Percentiles rank a stretch among this genome's conserved stretches.
These are phyloP conservation scores for Macrotus californicus DNA, from an alignment of 2,113 vertebrate species.

Conservation along the genomic window DNA sequence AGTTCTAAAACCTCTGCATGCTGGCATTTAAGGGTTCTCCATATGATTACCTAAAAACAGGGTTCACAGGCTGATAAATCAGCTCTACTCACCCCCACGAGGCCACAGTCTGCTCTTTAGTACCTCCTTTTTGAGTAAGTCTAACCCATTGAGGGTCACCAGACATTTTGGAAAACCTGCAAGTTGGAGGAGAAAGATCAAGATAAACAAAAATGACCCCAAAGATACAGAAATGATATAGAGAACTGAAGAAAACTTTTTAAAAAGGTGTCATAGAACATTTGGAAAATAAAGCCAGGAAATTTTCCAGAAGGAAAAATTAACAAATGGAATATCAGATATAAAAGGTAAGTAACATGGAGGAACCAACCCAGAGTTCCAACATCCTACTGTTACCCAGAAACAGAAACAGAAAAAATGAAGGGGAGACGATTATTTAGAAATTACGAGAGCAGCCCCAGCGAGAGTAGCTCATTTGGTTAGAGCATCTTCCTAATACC, in stretches of 20 bases:
- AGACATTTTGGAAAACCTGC: neutral
- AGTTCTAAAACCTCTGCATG: neutral
- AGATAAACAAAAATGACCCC: neutral
- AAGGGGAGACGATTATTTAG: neutral
- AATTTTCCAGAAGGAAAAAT: neutral
- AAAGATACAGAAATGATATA: neutral
- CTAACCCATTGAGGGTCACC: neutral
- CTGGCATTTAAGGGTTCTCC: neutral
- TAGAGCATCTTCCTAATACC: too few relatives aligned
- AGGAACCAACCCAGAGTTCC: neutral
- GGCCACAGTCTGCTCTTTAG: neutral
- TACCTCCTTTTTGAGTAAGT: neutral
- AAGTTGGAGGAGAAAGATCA: neutral
- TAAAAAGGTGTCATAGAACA: neutral
- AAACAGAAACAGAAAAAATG: neutral
- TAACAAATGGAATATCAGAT: neutral
- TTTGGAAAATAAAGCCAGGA: neutral
- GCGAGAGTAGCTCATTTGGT: too few relatives aligned
- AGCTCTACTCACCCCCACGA: neutral
- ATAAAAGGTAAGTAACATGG: neutral
- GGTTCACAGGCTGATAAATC: too few relatives aligned
- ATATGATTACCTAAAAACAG: neutral
- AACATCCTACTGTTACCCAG: neutral
- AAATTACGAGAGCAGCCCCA: neutral
- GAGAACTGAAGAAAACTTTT: neutral